Base-by-base conservation (phyloP, 1,140 invertebrate genomes). In the Drosophila bifasciata region DNA sequence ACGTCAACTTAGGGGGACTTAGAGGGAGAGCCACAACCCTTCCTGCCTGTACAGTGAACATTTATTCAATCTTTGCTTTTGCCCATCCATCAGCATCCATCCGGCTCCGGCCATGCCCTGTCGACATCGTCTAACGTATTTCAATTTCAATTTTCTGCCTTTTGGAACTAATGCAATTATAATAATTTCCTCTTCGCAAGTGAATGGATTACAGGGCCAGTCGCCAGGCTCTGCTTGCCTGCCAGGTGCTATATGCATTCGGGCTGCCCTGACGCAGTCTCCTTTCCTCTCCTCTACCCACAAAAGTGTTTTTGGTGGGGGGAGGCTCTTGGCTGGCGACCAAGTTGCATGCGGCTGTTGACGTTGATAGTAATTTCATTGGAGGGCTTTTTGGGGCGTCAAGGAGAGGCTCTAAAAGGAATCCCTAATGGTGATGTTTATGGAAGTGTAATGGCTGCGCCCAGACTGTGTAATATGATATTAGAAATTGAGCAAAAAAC, bases 131-230 rank as follows among this genome's bases (percentile, higher is more conserved):
- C 66, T 55, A 86, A 60, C 68, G 73, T 67, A 86, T 81, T 85
- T 85, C 81, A 88, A 74, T 85, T 85, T 85, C 83, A 85, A 85
- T 85, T 85, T 85, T 85, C 83, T 86, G 81, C 81, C 81, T 77
- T 77, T 62, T 88, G 78, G 36, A 73, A 78, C 81, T 85, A 85
- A 85, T 85, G 83, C 81, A 85, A 85, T 85, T 85, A 85, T 85
- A 81, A 85, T 86, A 88, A 85, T 85, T 81, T 85, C 83, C 72
- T 58, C 56, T 53, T 74, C 66, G 58, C 66, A 75, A 84, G 70
- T 83, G 79, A 83, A 83, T 78, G 75, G 79, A 75, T 84, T 84
- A 76, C 44, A 67, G 79, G 49, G 57, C 39, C 68, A 17, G 32
- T 36, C 32, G 11, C 32, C 32, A 1, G 32, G 32, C 32, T 13